Percentiles rank a stretch among this genome's conserved stretches.
These are phyloP conservation scores for Parnassius orleans DNA, from an alignment of 2,888 invertebrate species.

Conservation along the genomic window DNA sequence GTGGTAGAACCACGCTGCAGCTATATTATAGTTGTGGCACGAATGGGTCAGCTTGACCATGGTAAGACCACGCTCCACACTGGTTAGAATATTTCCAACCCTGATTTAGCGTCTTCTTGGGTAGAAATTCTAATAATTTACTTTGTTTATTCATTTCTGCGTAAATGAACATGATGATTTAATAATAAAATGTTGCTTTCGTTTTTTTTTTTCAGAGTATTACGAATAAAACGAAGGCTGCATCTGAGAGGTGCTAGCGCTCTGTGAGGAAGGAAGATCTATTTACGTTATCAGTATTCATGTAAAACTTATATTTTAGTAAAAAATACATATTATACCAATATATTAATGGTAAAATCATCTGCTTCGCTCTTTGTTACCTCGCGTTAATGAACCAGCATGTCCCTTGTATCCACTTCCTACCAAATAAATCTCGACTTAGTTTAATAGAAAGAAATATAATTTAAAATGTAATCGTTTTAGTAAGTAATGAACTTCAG, in stretches of 20 bases:
- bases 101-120: no score
- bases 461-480: conserved; percentile 2
- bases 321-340: conserved; percentile 24
- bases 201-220: conserved; percentile 55
- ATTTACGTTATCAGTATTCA: conserved; percentile 77
- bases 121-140: no score
- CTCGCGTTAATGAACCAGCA: conserved; percentile 41
- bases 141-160: no score
- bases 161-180: neutral
- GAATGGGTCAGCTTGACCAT: no score
- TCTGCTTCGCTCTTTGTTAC: conserved; percentile 56
- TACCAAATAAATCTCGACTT: conserved; percentile 29
- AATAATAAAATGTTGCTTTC: neutral
- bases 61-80: no score
- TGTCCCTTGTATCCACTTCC: conserved; percentile 18
- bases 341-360: conserved; percentile 40
- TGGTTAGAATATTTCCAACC: no score
- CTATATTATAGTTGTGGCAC: no score
- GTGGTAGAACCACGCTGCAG: no score
- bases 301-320: conserved; percentile 56
- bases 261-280: conserved; percentile 73
- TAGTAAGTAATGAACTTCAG: neutral
- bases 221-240: conserved; percentile 53
- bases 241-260: conserved; percentile 57
- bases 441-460: conserved; percentile 20